Conservation (phyloP, 2,113 vertebrate species). For the Morphnarchus princeps region DNA sequence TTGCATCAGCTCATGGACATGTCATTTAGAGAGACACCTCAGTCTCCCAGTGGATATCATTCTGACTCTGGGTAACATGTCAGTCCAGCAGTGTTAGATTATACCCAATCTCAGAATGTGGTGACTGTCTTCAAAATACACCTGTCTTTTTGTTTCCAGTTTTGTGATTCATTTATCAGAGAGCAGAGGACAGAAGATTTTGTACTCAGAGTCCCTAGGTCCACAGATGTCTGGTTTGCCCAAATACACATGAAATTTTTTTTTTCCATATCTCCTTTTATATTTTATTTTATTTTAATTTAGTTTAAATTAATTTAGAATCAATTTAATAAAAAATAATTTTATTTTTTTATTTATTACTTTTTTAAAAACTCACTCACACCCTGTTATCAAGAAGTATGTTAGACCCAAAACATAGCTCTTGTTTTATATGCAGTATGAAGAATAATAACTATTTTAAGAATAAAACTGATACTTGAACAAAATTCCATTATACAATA, state of each 20-base stretch:
- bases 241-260: neutral
- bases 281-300: neutral
- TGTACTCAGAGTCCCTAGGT: neutral
- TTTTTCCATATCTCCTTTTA: neutral
- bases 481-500: slow-evolving; percentile 45
- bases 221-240: neutral
- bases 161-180: neutral
- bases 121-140: neutral
- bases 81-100: neutral
- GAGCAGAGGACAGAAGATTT: neutral
- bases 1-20: neutral
- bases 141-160: neutral
- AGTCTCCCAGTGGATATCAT: neutral
- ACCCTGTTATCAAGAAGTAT: neutral
- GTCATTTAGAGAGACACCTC: neutral
- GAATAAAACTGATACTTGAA: slow-evolving; percentile 39
- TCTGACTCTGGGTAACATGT: neutral
- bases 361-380: neutral
- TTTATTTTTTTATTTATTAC: neutral
- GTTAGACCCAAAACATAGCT: neutral
- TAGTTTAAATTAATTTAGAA: neutral
- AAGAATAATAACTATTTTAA: slow-evolving; percentile 55
- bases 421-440: slow-evolving; percentile 28
- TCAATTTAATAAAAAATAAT: neutral
- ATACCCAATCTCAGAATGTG: neutral